Evolutionary conservation across 2,797 vertebrate genomes (phyloP).

Genomic region (Xenopus petersii): DNA sequence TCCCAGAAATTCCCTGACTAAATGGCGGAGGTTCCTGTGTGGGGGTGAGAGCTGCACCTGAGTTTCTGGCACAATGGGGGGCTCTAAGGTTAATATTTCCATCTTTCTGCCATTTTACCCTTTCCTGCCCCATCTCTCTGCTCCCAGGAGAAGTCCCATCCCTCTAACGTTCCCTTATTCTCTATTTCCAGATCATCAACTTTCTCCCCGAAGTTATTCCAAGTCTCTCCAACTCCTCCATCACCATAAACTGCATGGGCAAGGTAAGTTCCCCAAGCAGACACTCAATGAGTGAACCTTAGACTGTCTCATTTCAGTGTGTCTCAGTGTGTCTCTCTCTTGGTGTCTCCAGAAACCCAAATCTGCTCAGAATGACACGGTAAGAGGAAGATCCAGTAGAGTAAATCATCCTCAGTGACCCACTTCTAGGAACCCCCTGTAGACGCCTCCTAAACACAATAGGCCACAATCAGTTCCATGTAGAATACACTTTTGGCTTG

Average conservation of each 20-base stretch:
- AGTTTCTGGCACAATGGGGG: too few relatives aligned
- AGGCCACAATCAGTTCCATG: too few relatives aligned
- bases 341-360: conserved; percentile 27
- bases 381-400: conserved; percentile 8
- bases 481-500: too few relatives aligned
- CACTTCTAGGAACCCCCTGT: not conserved
- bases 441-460: not conserved
- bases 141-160: too few relatives aligned
- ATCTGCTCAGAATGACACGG: conserved; percentile 26
- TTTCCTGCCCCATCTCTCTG: too few relatives aligned
- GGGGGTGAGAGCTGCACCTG: too few relatives aligned
- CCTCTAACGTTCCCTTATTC: not conserved
- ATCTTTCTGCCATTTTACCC: too few relatives aligned
- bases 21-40: too few relatives aligned
- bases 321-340: conserved; percentile 21
- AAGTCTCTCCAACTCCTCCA: conserved; percentile 38
- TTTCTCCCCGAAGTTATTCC: conserved; percentile 56
- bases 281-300: not conserved
- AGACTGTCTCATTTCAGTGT: not conserved
- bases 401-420: too few relatives aligned
- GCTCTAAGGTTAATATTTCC: too few relatives aligned
- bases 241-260: conserved; percentile 58
- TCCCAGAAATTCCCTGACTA: too few relatives aligned
- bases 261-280: conserved; percentile 53
- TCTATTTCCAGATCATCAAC: conserved; percentile 58